Conservation (phyloP, 2,888 invertebrate species). For the Caradrina kadenii region DNA sequence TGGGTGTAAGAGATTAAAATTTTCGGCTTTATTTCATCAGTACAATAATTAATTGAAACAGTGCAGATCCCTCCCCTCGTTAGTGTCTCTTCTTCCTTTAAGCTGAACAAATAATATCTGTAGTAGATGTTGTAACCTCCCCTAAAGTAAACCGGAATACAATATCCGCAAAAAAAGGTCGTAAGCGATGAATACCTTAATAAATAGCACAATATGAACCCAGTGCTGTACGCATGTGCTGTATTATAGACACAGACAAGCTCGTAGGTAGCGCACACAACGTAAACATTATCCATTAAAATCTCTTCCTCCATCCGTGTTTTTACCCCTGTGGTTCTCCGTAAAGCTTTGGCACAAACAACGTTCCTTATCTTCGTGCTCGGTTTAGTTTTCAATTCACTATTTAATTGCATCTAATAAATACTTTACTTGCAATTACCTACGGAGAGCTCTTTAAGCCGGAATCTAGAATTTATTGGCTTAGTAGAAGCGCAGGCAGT, state of each 20-base stretch:
- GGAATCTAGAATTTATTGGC: slow-evolving; percentile 56
- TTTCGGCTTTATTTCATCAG: not conserved
- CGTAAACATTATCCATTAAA: not conserved
- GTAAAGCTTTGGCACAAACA: slow-evolving; percentile 22
- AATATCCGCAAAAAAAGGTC: not conserved
- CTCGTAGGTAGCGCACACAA: not conserved
- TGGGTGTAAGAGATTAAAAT: not conserved
- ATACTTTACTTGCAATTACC: slow-evolving; percentile 41
- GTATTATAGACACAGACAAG: too few relatives aligned
- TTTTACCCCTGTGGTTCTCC: not conserved
- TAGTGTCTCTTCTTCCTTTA: not conserved
- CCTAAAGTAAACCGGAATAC: too few relatives aligned
- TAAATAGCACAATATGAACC: too few relatives aligned
- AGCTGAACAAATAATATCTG: too few relatives aligned
- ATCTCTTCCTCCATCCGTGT: not conserved
- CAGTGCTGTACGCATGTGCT: too few relatives aligned
- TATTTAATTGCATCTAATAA: slow-evolving; percentile 47
- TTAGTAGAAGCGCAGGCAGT: slow-evolving; percentile 24
- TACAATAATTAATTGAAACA: not conserved
- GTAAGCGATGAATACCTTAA: not conserved
- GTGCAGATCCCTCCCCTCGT: not conserved
- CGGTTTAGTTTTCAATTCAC: slow-evolving; percentile 18
- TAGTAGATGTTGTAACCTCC: too few relatives aligned
- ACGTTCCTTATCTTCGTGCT: slow-evolving; percentile 22
- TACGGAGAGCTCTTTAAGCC: slow-evolving; percentile 37